Base-by-base conservation (phyloP, 2,113 vertebrate genomes). In the Engystomops pustulosus region DNA sequence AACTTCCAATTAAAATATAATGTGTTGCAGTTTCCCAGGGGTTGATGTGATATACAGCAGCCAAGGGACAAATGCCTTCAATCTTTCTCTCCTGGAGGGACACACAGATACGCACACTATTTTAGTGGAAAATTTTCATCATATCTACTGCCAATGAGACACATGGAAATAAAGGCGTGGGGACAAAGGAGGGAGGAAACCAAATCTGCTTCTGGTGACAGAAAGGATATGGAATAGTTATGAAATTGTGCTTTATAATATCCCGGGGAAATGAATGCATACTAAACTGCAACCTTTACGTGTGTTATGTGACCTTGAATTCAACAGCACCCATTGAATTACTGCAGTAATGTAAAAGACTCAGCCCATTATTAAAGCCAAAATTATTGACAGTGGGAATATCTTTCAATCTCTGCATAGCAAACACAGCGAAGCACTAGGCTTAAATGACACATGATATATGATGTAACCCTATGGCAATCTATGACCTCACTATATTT, bases 201-300 rank as follows among this genome's bases (percentile, higher is more conserved):
- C 34, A 58, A 85, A 45, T 44, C 49, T 58, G 41, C 49, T 79
- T 25, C 65, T 58, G 83, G 62, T 85, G 75, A 85, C 65, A 75
- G 65, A 51, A 44, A 38, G 36, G 47, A 18, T 78, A 70, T 32
- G 32, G 30, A 69, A 85, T 84, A 45, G 72, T 68, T 84, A 38
- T 67, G 60, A 65, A 65, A 41, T 34, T 84, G 44, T 69, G 12
- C 65, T 70, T 70, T 78, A 69, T 77, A 79, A 30, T 34, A 85
- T 79, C 75, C 83, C 78, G 20, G 65, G 74, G 75, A 85, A 85
- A 85, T 85, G 12, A 85, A 45, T 85, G 51, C 47, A 25, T 30
- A 78, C 76, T 36, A 58, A 53, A 45, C 45, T 44, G 68, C 45
- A 74, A 62, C 27, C 49, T 78, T 75, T 84, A 53, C 32, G 72